A percentile compares a stretch with the other conserved stretches of the same genome.
phyloP scores from a whole-genome alignment of 2,113 vertebrate genomes.

The Epinephelus moara region DNA sequence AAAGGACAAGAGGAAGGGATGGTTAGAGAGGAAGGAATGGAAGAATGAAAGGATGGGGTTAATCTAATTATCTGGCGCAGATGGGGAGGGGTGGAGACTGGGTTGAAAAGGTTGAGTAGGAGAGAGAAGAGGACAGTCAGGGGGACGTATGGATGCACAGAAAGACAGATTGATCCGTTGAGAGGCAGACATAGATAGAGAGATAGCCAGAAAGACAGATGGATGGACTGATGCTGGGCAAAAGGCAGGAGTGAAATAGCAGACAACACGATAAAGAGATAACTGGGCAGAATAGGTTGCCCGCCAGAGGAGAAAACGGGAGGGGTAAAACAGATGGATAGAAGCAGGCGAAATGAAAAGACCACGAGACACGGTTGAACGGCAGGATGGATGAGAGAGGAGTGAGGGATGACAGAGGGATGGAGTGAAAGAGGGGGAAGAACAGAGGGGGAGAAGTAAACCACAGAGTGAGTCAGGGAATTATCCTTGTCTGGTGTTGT shows the following conservation, averaged over 20 bases:
- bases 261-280: constrained; percentile 49
- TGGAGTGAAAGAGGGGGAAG: constrained; percentile 45
- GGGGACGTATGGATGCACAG: constrained; percentile 26
- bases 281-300: constrained; percentile 43
- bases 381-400: constrained; percentile 53
- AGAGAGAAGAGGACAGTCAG: constrained; percentile 25
- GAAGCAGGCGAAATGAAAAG: constrained; percentile 52
- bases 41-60: constrained; percentile 57
- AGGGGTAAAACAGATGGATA: constrained; percentile 56
- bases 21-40: constrained; percentile 48
- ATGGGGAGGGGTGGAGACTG: constrained; percentile 48
- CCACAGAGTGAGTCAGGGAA: constrained; percentile 77
- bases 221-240: constrained; percentile 27
- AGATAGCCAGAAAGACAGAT: constrained; percentile 46
- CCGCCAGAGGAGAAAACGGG: constrained; percentile 39
- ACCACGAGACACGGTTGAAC: constrained; percentile 55
- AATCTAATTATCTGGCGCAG: constrained; percentile 60
- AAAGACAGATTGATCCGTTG: constrained; percentile 41
- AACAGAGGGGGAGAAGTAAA: constrained; percentile 65
- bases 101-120: constrained; percentile 34
- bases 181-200: constrained; percentile 30
- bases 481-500: constrained; percentile 76
- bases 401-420: constrained; percentile 63
- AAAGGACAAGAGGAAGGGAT: constrained; percentile 42
- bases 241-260: constrained; percentile 28